Base-by-base conservation (phyloP, 2,113 vertebrate genomes). In the Martes martes region DNA sequence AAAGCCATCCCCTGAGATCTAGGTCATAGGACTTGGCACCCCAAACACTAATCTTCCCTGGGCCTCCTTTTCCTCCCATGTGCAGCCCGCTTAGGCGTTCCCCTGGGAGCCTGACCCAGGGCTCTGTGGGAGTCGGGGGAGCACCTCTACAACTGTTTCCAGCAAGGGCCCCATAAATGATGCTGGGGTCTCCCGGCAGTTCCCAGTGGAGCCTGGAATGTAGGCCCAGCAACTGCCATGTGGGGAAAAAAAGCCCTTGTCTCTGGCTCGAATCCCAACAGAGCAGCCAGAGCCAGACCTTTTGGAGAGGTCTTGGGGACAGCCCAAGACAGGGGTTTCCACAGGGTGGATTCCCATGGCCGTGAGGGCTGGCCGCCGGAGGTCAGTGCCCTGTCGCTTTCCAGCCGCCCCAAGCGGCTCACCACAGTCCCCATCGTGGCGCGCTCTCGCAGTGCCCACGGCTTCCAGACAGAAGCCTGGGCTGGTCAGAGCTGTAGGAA, bases 221-320 rank as follows among this genome's bases (percentile, higher is more conserved):
- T 16, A 36, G 6, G 19, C 16, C 0, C 4, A 6, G 47, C 23
- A 11, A 11, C 14, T 0, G 1, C 6, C 26, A 4, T 28, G 21
- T 9, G 6, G 23, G 23, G 1, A 4, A 18, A 39, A 36, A 50
- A 71, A 33, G 26, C 19, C 23, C 52, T 33, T 1, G 23, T 7
- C 9, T 45, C 82, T 78, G 67, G 73, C 87, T 67, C 71, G 24
- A 23, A 21, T 45, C 50, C 65, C 76, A 2, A 0, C 21, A 33
- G 33, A 73, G n/a, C 36, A 50, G 85, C 1, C 0, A 16, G 11
- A 92, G 71, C 23, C 7, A 78, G 55, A 61, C 3, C 36, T 74
- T 33, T 89, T 28, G 2, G 31, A 59, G 63, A 45, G 65, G 55
- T 39, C 69, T 36, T 4, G 0, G 61, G 93, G 42, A 10, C 74